Conservation (phyloP, 2,888 invertebrate species). For the Andrena dorsata region DNA sequence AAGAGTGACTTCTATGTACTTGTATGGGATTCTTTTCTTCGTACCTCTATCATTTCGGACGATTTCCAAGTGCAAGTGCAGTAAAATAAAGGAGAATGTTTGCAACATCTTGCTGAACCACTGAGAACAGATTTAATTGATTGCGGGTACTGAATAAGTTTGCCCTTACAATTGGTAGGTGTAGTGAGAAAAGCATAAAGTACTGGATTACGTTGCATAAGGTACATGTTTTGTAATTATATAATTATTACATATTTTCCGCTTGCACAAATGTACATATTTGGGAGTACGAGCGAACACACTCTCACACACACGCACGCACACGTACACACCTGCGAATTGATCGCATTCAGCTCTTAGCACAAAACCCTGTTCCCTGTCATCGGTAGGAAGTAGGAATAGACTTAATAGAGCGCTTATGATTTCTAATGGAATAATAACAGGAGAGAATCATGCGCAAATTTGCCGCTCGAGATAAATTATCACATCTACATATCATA, state of each 20-base stretch:
- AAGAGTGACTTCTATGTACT: too few relatives aligned
- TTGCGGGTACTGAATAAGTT: neutral
- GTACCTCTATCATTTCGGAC: too few relatives aligned
- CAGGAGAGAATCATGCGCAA: neutral
- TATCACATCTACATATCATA: neutral
- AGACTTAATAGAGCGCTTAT: neutral
- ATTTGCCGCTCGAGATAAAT: neutral
- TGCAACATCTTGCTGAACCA: neutral
- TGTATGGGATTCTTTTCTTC: too few relatives aligned
- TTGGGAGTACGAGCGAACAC: neutral
- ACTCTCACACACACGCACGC: neutral
- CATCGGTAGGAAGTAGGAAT: slow-evolving; percentile 20
- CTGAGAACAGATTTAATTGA: neutral
- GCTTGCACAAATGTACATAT: slow-evolving; percentile 38
- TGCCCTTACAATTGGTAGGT: slow-evolving; percentile 38
- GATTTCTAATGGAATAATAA: neutral
- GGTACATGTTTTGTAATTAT: slow-evolving; percentile 37
- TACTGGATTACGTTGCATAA: slow-evolving; percentile 55
- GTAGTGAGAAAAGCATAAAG: slow-evolving; percentile 42
- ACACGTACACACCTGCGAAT: slow-evolving; percentile 34
- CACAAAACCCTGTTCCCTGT: slow-evolving; percentile 29
- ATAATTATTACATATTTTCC: slow-evolving; percentile 24
- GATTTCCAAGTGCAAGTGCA: too few relatives aligned
- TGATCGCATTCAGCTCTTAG: neutral
- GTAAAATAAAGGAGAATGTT: neutral